These are phyloP conservation scores for Papilio gigon DNA, from an alignment of 2,888 invertebrate genomes.

Conservation along the genomic window DNA sequence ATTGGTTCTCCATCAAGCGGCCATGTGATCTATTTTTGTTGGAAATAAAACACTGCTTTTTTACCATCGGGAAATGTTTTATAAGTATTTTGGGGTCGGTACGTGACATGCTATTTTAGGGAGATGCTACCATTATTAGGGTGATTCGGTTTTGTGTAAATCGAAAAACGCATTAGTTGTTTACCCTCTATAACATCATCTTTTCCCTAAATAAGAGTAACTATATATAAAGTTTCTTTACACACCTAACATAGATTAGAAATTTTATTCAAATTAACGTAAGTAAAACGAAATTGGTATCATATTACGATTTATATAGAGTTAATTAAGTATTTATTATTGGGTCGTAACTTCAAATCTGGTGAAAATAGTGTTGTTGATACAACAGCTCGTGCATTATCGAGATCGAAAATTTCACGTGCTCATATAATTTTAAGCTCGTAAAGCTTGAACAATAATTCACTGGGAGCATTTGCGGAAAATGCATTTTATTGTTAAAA, in stretches of 20 bases:
- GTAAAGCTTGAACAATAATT: conserved; percentile 80
- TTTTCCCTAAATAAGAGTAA: conserved; percentile 52
- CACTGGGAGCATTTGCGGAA: conserved; percentile 82
- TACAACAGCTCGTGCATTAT: conserved; percentile 69
- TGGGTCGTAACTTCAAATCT: conserved; percentile 40
- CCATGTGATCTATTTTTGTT: conserved; percentile 80
- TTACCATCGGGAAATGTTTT: conserved; percentile 78
- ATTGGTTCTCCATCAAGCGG: conserved; percentile 81
- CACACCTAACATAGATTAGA: not conserved
- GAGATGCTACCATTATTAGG: conserved; percentile 50
- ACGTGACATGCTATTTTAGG: conserved; percentile 73
- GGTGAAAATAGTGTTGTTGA: conserved; percentile 70
- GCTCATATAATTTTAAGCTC: conserved; percentile 82
- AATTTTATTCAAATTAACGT: not conserved
- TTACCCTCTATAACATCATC: conserved; percentile 45
- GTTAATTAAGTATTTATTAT: conserved; percentile 32
- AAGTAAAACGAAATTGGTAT: not conserved
- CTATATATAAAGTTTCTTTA: not conserved
- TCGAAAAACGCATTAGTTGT: conserved; percentile 63
- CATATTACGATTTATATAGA: not conserved
- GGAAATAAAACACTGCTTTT: conserved; percentile 78
- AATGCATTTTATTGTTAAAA: conserved; percentile 83
- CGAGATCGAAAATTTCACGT: conserved; percentile 82
- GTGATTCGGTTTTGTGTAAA: conserved; percentile 59
- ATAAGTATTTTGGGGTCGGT: conserved; percentile 75